phyloP scores from a whole-genome alignment of 2,113 vertebrate species.

The Equus przewalskii region DNA sequence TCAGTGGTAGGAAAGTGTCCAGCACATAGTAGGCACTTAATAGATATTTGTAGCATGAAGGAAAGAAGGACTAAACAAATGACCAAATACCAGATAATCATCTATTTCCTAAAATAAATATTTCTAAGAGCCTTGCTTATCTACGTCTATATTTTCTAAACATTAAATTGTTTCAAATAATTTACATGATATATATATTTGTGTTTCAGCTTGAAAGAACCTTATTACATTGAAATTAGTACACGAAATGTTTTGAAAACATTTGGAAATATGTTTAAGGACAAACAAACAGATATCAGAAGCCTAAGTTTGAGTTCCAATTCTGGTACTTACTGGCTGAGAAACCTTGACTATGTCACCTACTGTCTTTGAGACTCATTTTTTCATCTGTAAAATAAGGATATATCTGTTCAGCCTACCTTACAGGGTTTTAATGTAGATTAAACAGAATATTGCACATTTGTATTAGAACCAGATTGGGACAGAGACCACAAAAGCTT shows the following conservation, averaged over 20 bases:
- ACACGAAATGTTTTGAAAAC: not conserved
- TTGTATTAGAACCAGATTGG: not conserved
- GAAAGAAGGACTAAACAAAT: constrained; percentile 52
- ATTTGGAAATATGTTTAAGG: constrained; percentile 30
- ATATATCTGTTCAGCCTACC: not conserved
- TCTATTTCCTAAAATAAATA: not conserved
- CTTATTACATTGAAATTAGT: not conserved
- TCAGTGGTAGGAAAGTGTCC: not conserved
- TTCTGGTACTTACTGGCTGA: not conserved
- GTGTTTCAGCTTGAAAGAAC: not conserved
- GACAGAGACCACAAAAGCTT: not conserved
- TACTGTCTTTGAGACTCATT: not conserved
- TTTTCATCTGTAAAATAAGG: not conserved
- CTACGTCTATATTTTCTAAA: not conserved
- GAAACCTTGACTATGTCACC: not conserved
- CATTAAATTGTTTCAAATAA: constrained; percentile 29
- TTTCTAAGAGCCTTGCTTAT: not conserved
- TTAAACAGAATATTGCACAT: not conserved
- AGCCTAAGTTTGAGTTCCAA: not conserved
- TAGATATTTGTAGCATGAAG: not conserved
- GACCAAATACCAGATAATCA: not conserved
- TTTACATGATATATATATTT: not conserved
- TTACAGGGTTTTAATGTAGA: not conserved
- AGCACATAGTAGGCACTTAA: not conserved
- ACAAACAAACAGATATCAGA: not conserved